These are phyloP conservation scores for Drosophila pseudoananassae DNA, from an alignment of 1,140 invertebrate species.

Conservation along the genomic window DNA sequence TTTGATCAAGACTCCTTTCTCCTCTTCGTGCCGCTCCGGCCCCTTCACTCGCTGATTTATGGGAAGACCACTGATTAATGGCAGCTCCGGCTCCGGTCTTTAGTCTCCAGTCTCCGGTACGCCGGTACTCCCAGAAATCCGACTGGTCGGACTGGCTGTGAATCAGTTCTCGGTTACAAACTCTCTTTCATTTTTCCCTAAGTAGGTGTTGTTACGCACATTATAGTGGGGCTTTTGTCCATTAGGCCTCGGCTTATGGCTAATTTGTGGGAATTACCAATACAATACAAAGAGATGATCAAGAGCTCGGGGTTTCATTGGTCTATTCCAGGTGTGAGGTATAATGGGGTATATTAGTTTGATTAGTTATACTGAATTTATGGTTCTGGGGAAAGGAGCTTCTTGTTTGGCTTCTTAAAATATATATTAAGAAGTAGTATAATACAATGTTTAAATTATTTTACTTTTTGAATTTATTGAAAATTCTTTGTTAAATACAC, in stretches of 20 bases:
- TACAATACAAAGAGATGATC: slow-evolving; percentile 26
- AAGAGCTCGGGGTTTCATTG: slow-evolving; percentile 13
- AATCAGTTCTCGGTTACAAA: slow-evolving; percentile 50
- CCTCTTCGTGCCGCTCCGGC: background rate
- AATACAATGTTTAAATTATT: background rate
- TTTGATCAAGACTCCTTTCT: slow-evolving; percentile 35
- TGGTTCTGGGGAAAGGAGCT: too few relatives aligned
- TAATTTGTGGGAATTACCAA: slow-evolving; percentile 68
- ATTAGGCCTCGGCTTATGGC: slow-evolving; percentile 53
- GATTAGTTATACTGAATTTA: slow-evolving; percentile 11
- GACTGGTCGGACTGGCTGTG: slow-evolving; percentile 53
- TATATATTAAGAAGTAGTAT: too few relatives aligned
- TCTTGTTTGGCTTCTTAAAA: too few relatives aligned
- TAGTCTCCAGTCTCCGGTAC: slow-evolving; percentile 1
- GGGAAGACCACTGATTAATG: slow-evolving; percentile 70
- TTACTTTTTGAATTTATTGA: slow-evolving; percentile 43
- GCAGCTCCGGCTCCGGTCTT: slow-evolving; percentile 37
- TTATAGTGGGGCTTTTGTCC: slow-evolving; percentile 46
- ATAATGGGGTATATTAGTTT: background rate
- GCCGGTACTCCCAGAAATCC: slow-evolving; percentile 21
- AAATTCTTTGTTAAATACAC: slow-evolving; percentile 37
- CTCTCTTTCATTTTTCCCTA: slow-evolving; percentile 27
- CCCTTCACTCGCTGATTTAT: slow-evolving; percentile 66
- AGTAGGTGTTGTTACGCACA: slow-evolving; percentile 80
- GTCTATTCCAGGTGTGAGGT: background rate